Conservation (phyloP, 2,797 vertebrate genomes). For the Trichosurus vulpecula region DNA sequence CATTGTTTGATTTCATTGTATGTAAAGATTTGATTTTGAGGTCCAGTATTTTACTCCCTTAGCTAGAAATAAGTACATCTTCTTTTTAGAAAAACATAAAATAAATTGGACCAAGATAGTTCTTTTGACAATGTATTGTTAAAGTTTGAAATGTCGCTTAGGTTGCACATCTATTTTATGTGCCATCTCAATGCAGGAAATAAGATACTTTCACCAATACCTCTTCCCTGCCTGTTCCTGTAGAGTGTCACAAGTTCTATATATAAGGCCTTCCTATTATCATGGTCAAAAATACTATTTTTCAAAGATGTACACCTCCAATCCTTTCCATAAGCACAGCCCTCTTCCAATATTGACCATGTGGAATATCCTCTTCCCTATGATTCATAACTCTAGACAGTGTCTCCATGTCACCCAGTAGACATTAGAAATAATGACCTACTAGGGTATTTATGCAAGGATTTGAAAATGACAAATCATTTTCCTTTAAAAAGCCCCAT, state of each 20-base stretch:
- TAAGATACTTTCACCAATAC: background rate
- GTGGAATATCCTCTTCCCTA: background rate
- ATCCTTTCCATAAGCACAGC: background rate
- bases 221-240: background rate
- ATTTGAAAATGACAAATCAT: background rate
- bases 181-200: background rate
- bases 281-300: background rate
- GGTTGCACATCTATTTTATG: background rate
- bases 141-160: background rate
- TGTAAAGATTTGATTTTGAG: background rate
- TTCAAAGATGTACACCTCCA: background rate
- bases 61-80: background rate
- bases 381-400: background rate
- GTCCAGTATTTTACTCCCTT: background rate
- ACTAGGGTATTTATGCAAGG: background rate
- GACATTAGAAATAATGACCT: background rate
- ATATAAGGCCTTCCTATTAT: background rate
- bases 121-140: background rate
- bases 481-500: background rate
- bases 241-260: background rate
- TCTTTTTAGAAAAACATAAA: background rate
- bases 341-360: background rate
- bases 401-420: background rate
- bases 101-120: background rate
- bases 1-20: background rate